These are phyloP conservation scores for Acrobasis suavella DNA, from an alignment of 2,888 invertebrate genomes.

Conservation along the genomic window DNA sequence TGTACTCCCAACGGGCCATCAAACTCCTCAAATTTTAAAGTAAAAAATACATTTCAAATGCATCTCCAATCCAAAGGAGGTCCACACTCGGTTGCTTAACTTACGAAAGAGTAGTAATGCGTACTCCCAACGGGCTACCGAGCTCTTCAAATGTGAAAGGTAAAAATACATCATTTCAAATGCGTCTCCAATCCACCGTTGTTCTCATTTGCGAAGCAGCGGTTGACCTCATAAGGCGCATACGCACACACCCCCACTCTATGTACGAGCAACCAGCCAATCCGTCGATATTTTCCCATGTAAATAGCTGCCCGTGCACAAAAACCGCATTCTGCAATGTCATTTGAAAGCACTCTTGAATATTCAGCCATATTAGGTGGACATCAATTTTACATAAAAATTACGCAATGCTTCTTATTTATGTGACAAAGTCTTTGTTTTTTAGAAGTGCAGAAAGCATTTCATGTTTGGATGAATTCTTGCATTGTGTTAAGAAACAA, in stretches of 20 bases:
- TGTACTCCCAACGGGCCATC: too few relatives aligned
- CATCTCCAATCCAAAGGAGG: too few relatives aligned
- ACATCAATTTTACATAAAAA: constrained; percentile 8
- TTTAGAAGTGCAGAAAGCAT: too few relatives aligned
- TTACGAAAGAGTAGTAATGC: too few relatives aligned
- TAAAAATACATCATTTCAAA: neutral
- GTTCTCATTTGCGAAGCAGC: constrained; percentile 35
- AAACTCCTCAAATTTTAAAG: too few relatives aligned
- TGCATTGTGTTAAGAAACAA: neutral
- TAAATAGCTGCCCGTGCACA: constrained; percentile 5
- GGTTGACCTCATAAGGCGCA: constrained; percentile 34
- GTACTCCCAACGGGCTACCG: too few relatives aligned
- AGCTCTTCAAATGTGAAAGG: too few relatives aligned
- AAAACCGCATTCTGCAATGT: constrained; percentile 14
- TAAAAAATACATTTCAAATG: too few relatives aligned
- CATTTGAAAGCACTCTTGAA: constrained; percentile 17
- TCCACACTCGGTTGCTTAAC: too few relatives aligned
- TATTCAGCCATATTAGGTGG: constrained; percentile 15
- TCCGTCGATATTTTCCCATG: constrained; percentile 14
- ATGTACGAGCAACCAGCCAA: constrained; percentile 11
- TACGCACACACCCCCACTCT: constrained; percentile 25
- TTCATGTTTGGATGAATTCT: neutral
- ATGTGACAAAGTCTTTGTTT: neutral
- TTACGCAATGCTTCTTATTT: constrained; percentile 4
- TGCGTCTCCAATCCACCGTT: constrained; percentile 32